Evolutionary conservation across 1,140 invertebrate genomes (phyloP).

Genomic region (Drosophila repleta): DNA sequence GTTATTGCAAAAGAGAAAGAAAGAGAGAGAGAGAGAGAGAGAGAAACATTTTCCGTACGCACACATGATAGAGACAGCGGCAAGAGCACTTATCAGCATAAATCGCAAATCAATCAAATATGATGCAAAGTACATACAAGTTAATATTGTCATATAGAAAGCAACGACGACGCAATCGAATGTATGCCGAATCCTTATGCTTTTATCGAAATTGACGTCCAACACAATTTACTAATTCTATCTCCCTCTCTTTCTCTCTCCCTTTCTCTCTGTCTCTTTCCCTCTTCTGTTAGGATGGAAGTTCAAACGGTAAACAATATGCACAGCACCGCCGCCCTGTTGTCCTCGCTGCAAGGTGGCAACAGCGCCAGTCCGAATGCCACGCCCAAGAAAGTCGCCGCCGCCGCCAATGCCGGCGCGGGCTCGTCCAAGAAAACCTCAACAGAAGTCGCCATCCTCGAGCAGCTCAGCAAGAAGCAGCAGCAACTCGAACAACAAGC

Average conservation of each 20-base stretch:
- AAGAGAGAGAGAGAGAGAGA: too few species aligned
- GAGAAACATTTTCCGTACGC: slow-evolving; percentile 16
- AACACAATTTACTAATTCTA: not conserved
- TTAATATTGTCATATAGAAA: not conserved
- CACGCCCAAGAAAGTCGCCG: slow-evolving; percentile 35
- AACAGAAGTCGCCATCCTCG: slow-evolving; percentile 41
- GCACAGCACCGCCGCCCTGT: slow-evolving; percentile 48
- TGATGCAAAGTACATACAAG: not conserved
- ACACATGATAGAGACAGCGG: slow-evolving; percentile 1
- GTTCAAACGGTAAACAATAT: slow-evolving; percentile 63
- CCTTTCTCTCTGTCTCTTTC: not conserved
- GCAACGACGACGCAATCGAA: not conserved
- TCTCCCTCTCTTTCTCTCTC: not conserved
- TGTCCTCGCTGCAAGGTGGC: slow-evolving; percentile 56
- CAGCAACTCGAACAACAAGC: not conserved
- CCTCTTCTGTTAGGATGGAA: slow-evolving; percentile 65
- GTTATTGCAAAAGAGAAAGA: slow-evolving; percentile 17
- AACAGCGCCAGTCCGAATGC: slow-evolving; percentile 20
- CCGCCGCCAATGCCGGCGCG: slow-evolving; percentile 10
- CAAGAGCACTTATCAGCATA: not conserved
- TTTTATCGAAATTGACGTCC: not conserved
- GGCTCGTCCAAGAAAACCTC: slow-evolving; percentile 19
- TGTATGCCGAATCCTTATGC: not conserved
- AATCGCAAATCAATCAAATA: not conserved
- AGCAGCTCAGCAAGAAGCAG: slow-evolving; percentile 39